phyloP scores from a whole-genome alignment of 2,113 vertebrate genomes.

The Myodes glareolus region DNA sequence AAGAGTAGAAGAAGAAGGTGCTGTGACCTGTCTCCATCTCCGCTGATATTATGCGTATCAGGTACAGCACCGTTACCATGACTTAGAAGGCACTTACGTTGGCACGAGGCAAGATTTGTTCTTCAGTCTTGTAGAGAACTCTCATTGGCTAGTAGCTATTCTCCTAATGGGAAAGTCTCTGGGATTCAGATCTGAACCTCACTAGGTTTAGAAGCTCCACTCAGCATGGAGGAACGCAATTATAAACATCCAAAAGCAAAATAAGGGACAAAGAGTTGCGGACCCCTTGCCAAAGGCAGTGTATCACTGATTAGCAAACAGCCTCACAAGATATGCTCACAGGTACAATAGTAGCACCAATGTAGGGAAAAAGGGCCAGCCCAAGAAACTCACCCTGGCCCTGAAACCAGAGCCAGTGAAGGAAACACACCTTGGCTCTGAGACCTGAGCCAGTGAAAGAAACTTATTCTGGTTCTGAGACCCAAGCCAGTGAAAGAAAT shows the following conservation, averaged over 20 bases:
- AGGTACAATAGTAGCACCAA: too few species aligned
- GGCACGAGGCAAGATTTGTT: neutral
- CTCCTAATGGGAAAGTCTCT: neutral
- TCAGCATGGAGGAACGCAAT: neutral
- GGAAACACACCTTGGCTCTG: too few species aligned
- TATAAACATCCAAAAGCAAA: neutral
- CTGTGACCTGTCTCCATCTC: fast-evolving
- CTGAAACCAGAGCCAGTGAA: too few species aligned
- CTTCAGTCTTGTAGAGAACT: neutral
- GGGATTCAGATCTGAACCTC: neutral
- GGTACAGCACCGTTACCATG: fast-evolving
- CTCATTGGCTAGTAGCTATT: neutral
- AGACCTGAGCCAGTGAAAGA: too few species aligned
- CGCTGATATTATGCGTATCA: fast-evolving
- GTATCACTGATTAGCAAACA: neutral
- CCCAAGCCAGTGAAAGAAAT: too few species aligned
- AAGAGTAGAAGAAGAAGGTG: neutral
- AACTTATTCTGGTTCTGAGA: too few species aligned
- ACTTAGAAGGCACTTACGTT: neutral
- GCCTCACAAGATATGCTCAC: too few species aligned
- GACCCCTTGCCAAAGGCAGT: neutral
- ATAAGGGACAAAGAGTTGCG: fast-evolving
- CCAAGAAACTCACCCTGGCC: too few species aligned
- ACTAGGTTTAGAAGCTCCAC: neutral
- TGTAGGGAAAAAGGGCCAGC: too few species aligned